Evolutionary conservation across 2,888 invertebrate species (phyloP).

Genomic region (Habroteleia sp.): DNA sequence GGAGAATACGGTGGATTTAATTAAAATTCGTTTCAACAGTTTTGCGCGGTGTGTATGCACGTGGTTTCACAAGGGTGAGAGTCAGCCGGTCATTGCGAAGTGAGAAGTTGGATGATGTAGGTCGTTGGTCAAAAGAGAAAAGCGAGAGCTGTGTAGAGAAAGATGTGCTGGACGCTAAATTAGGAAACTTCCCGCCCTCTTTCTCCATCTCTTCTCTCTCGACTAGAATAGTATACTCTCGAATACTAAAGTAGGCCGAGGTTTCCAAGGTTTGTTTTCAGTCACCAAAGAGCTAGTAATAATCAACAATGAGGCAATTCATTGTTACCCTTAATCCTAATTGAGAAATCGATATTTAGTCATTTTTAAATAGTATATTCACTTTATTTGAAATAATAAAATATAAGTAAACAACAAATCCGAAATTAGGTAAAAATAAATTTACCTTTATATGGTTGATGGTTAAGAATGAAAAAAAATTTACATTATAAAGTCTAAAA

Average conservation of each 20-base stretch:
- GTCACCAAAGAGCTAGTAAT: constrained; percentile 8
- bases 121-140: constrained; percentile 62
- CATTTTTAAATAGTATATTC: too few species aligned
- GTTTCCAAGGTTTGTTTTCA: constrained; percentile 41
- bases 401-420: too few species aligned
- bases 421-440: too few species aligned
- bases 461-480: too few species aligned
- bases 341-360: too few species aligned
- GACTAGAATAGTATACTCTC: constrained; percentile 25
- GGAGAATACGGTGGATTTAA: constrained; percentile 65
- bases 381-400: too few species aligned
- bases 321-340: too few species aligned
- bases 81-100: constrained; percentile 46
- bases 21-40: constrained; percentile 68
- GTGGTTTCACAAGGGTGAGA: constrained; percentile 54
- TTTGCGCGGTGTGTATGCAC: constrained; percentile 56
- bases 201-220: constrained; percentile 11
- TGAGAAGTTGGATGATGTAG: constrained; percentile 58
- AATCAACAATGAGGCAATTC: constrained; percentile 2
- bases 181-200: constrained; percentile 55
- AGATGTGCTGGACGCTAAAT: constrained; percentile 63
- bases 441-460: too few species aligned
- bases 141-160: constrained; percentile 22
- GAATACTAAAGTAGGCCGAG: constrained; percentile 61
- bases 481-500: too few species aligned